Conservation (phyloP, 2,113 vertebrate species). For the Nyctibius bracteatus region DNA sequence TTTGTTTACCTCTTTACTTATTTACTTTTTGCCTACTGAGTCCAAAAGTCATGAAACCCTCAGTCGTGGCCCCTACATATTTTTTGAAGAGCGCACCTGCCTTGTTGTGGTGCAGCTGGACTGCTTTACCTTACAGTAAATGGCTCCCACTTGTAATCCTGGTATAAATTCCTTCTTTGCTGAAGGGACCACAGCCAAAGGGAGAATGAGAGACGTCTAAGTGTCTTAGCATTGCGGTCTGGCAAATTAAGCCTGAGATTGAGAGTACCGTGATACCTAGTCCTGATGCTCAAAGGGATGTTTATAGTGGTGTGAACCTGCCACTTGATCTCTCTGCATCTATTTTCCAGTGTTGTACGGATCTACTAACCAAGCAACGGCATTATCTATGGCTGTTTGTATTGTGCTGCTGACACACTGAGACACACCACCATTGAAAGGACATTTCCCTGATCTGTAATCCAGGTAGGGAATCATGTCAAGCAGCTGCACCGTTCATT, state of each 20-base stretch:
- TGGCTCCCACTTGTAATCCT: not conserved
- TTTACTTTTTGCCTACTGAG: not conserved
- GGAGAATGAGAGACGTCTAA: not conserved
- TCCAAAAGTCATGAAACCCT: not conserved
- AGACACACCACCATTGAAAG: not conserved
- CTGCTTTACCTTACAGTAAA: not conserved
- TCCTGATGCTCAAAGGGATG: not conserved
- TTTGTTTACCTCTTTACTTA: not conserved
- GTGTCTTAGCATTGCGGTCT: not conserved
- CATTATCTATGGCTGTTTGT: not conserved
- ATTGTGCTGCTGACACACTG: not conserved
- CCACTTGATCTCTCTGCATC: not conserved
- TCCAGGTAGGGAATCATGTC: not conserved
- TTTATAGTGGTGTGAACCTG: not conserved
- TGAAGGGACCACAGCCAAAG: not conserved
- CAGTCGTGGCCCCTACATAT: not conserved
- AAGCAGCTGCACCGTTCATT: not conserved
- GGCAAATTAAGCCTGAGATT: not conserved
- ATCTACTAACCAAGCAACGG: not conserved
- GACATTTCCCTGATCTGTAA: not conserved
- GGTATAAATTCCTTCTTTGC: not conserved
- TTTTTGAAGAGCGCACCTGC: not conserved
- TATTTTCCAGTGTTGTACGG: not conserved
- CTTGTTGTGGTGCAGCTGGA: rapidly evolving
- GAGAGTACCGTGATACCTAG: not conserved